Percentiles rank a stretch among this genome's conserved stretches.
These are phyloP conservation scores for Drosophila bocki DNA, from an alignment of 1,140 invertebrate species.

Conservation along the genomic window DNA sequence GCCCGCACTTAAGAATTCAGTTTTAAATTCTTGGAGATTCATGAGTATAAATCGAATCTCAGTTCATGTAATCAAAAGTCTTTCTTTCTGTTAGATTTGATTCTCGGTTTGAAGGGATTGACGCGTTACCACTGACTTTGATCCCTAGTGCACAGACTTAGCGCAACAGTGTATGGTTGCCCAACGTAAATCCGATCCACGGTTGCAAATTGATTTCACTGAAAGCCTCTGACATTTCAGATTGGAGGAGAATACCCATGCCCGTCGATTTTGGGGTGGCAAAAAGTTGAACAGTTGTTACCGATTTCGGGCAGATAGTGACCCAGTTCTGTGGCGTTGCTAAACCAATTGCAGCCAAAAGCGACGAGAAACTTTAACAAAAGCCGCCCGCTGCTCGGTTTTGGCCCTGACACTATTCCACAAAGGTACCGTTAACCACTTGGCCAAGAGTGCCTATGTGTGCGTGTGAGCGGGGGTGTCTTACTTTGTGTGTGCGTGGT, in stretches of 20 bases:
- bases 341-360: conserved; percentile 35
- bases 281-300: conserved; percentile 63
- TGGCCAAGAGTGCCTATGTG: conserved; percentile 18
- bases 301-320: conserved; percentile 64
- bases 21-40: not conserved
- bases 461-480: conserved; percentile 7
- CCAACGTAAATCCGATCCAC: conserved; percentile 17
- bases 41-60: not conserved
- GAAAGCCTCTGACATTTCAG: conserved; percentile 28
- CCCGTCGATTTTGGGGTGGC: conserved; percentile 6
- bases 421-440: conserved; percentile 36
- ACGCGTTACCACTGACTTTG: not conserved
- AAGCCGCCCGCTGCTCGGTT: conserved; percentile 28
- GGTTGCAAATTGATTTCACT: conserved; percentile 30
- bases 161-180: not conserved
- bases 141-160: not conserved
- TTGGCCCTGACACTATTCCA: conserved; percentile 67
- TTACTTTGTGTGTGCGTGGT: conserved; percentile 10
- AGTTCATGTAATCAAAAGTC: not conserved
- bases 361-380: conserved; percentile 32
- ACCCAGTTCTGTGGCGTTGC: conserved; percentile 59
- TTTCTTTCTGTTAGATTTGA: not conserved
- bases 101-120: not conserved
- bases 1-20: not conserved
- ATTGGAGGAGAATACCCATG: conserved; percentile 1